Conservation (phyloP, 2,797 vertebrate genomes). For the Falco berigora region DNA sequence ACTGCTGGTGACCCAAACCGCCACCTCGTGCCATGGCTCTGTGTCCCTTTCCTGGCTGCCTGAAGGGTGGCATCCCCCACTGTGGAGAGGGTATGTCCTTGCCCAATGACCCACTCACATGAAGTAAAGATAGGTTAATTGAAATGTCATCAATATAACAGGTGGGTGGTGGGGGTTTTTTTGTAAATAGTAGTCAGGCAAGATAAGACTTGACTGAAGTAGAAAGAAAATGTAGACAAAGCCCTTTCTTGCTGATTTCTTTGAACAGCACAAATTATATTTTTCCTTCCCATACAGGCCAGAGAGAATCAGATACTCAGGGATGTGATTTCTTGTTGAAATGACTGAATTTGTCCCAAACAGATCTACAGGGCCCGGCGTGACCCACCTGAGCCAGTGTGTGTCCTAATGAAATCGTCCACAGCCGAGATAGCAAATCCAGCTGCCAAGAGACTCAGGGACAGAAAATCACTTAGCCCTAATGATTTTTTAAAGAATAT, state of each 20-base stretch:
- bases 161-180: neutral
- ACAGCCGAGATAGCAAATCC: neutral
- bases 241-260: neutral
- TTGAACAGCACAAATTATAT: neutral
- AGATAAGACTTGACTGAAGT: neutral
- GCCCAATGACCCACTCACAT: neutral
- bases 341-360: neutral
- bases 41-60: neutral
- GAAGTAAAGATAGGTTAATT: neutral
- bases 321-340: neutral
- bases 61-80: too few species aligned
- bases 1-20: neutral
- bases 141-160: neutral
- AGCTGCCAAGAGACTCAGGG: neutral
- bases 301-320: neutral
- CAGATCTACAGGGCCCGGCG: neutral
- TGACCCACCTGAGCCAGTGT: neutral
- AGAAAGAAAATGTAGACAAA: neutral
- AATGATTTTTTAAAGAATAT: neutral
- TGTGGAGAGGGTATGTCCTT: neutral
- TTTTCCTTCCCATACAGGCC: neutral
- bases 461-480: neutral
- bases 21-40: accelerated
- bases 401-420: neutral
- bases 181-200: neutral